These are phyloP conservation scores for Galbula dea DNA, from an alignment of 2,113 vertebrate genomes.

Conservation along the genomic window DNA sequence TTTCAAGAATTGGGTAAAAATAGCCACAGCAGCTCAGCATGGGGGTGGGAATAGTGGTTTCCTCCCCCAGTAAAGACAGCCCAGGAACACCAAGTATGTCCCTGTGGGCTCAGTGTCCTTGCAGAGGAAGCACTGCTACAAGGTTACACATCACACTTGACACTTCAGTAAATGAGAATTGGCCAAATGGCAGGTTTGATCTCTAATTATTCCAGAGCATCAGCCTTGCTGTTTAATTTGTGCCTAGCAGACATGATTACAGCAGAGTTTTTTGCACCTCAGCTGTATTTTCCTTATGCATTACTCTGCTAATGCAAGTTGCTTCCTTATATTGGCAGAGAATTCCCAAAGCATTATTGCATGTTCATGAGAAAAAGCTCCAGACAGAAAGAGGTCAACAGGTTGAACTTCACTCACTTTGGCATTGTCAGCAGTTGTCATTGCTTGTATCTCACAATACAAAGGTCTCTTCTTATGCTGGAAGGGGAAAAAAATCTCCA, in stretches of 20 bases:
- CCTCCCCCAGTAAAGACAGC: background rate
- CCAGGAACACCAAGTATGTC: background rate
- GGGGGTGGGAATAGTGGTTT: background rate
- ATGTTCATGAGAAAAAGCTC: conserved; percentile 11
- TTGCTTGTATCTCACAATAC: background rate
- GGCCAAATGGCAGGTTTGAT: background rate
- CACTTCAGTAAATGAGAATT: background rate
- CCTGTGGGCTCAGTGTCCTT: fast-evolving
- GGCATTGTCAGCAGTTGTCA: background rate
- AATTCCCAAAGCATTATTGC: conserved; percentile 25
- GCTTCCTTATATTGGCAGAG: conserved; percentile 1
- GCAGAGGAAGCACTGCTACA: background rate
- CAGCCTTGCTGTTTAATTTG: background rate
- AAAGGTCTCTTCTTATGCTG: background rate
- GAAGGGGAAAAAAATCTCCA: background rate
- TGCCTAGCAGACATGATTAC: background rate
- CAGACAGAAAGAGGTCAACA: background rate
- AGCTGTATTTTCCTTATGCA: background rate
- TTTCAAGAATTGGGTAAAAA: background rate
- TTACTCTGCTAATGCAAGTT: background rate
- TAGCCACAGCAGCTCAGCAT: background rate
- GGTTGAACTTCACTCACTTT: background rate
- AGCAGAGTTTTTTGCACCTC: background rate
- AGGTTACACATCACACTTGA: background rate
- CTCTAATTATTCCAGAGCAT: background rate